Evolutionary conservation across 2,113 vertebrate genomes (phyloP).

Genomic region (Archilochus colubris): DNA sequence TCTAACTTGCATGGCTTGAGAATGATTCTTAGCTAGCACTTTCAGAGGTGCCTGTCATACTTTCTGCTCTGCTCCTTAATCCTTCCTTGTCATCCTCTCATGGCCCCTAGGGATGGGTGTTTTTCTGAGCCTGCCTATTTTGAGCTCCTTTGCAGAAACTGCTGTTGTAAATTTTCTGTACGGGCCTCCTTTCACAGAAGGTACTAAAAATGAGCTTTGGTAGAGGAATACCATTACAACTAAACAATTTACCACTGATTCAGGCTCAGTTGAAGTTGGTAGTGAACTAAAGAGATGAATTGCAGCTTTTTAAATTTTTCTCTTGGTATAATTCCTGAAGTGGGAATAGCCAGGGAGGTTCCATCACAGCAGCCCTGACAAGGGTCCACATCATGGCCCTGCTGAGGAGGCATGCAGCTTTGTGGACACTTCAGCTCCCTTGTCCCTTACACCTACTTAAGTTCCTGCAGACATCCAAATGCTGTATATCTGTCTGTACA

Average conservation of each 20-base stretch:
- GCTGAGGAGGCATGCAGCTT: accelerated
- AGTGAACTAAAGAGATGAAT: background rate
- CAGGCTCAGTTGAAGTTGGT: background rate
- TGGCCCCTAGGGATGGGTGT: background rate
- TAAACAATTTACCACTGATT: background rate
- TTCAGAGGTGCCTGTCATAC: background rate
- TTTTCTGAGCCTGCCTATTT: background rate
- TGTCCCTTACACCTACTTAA: background rate
- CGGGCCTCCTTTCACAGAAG: background rate
- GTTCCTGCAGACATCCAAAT: background rate
- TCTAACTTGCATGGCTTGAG: background rate
- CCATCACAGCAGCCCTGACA: background rate
- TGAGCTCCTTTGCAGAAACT: background rate
- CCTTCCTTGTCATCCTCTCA: background rate
- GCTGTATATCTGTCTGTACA: background rate
- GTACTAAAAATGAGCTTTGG: background rate
- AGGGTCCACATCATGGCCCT: background rate
- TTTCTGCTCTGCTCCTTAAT: background rate
- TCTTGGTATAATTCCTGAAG: background rate
- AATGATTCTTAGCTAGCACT: accelerated
- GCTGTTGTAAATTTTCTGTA: background rate
- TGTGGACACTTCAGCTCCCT: background rate
- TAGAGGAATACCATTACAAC: background rate
- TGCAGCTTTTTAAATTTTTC: accelerated
- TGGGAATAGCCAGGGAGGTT: background rate